Percentiles rank a stretch among this genome's conserved stretches.
Evolutionary conservation across 2,797 vertebrate species (phyloP).

Genomic region (Glyptemys insculpta): DNA sequence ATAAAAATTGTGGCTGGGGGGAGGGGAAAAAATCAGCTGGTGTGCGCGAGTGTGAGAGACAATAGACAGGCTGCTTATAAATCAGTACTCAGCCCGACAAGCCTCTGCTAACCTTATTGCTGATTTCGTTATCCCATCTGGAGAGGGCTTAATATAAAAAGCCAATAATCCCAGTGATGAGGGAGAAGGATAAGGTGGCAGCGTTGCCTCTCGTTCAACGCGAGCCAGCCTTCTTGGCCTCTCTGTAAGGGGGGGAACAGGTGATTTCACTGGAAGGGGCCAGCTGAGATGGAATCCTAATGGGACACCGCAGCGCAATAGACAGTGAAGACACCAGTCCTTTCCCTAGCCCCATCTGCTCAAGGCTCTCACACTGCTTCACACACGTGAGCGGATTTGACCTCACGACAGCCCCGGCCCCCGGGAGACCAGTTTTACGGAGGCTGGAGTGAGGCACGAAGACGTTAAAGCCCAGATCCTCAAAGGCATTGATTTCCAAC

Average conservation of each 20-base stretch:
- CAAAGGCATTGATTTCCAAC: neutral
- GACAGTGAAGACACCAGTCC: neutral
- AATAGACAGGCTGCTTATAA: neutral
- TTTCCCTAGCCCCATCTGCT: accelerated
- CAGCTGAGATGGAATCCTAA: neutral
- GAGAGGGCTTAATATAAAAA: slow-evolving; percentile 61
- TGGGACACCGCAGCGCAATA: neutral
- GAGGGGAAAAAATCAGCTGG: neutral
- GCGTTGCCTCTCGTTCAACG: accelerated
- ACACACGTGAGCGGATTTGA: neutral
- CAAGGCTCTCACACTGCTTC: neutral
- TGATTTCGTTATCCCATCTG: slow-evolving; percentile 21
- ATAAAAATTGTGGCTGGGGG: neutral
- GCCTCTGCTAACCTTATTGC: neutral
- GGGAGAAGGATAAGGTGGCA: slow-evolving; percentile 13
- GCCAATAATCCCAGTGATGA: neutral
- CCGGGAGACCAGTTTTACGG: neutral
- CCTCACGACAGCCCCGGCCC: neutral
- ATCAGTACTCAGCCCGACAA: neutral
- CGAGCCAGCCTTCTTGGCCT: neutral
- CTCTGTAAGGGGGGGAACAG: neutral
- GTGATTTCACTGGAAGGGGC: neutral
- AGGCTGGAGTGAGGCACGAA: neutral
- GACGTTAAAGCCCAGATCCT: neutral
- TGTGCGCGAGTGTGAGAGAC: neutral